Base-by-base conservation (phyloP, 2,888 invertebrate genomes). In the Alviniconcha strummeri region DNA sequence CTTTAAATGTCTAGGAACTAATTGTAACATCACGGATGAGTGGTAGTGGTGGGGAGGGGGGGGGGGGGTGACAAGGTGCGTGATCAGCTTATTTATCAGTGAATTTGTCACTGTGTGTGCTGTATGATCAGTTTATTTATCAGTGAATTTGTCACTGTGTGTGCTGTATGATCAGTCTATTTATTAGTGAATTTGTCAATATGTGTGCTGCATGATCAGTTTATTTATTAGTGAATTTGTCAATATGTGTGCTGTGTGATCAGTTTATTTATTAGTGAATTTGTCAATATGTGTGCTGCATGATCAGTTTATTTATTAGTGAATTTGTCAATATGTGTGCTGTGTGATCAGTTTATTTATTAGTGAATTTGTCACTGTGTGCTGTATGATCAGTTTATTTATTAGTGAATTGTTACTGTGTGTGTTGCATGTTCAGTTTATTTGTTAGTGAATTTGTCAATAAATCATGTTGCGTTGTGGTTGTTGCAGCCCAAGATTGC, bases 401-500 rank as follows among this genome's bases (percentile, higher is more conserved):
- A 17, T 64, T 71, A n/a, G 8, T 71, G 7, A 71, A 71, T 71
- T n/a, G 13, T n/a, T 5, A 7, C 1, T 8, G 1, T 8, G 17
- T 71, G 15, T 11, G 17, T 13, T 7, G 19, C 17, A 19, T 71
- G 71, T 8, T n/a, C 7, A n/a, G 19, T 71, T 11, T 8, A 19
- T 71, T 4, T 71, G 5, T 71, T 71, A n/a, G 17, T n/a, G 9
- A n/a, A 71, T 64, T 11, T 64, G 36, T 36, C 36, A 36, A 3
- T 36, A 36, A 36, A 36, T 36, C 36, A 3, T 36, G 36, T 36
- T 11, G 52, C 55, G 36, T 52, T 36, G 52, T 79, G 56, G 5
- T 55, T 79, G 64, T 82, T 56, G 13, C 93, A 95, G 95, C 95
- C 64, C 93, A 94, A 84, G 95, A 95, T 89, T 95, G 95, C 89